phyloP scores from a whole-genome alignment of 2,797 vertebrate genomes.

The Gobio occitaniae region DNA sequence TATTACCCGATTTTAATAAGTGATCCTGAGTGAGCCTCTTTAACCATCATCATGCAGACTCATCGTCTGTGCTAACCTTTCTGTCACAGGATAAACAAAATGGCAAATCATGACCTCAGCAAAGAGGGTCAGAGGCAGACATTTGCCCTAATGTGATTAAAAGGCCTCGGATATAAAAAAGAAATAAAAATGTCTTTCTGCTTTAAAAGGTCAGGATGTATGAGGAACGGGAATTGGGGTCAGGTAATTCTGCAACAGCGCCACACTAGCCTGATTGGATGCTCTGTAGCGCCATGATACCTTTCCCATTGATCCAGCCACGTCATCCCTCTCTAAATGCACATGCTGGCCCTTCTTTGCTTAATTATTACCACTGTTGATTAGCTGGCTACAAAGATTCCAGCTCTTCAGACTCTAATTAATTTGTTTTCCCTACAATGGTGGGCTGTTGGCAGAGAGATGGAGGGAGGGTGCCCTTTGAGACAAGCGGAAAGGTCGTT shows the following conservation, averaged over 20 bases:
- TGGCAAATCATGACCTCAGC: slow-evolving; percentile 46
- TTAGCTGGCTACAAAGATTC: slow-evolving; percentile 64
- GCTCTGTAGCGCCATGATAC: not conserved
- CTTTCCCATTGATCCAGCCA: slow-evolving; percentile 33
- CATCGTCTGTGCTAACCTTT: slow-evolving; percentile 44
- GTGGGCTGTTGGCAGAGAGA: slow-evolving; percentile 35
- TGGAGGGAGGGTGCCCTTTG: slow-evolving; percentile 66
- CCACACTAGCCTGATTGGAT: slow-evolving; percentile 3
- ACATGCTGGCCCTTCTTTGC: slow-evolving; percentile 18
- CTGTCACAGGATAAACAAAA: slow-evolving; percentile 47
- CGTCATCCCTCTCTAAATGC: slow-evolving; percentile 15
- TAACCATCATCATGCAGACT: slow-evolving; percentile 23
- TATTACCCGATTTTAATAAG: not conserved
- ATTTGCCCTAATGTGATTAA: slow-evolving; percentile 56
- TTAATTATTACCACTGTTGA: slow-evolving; percentile 66
- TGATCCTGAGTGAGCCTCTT: slow-evolving; percentile 10
- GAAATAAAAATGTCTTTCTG: slow-evolving; percentile 28
- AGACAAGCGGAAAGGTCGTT: slow-evolving; percentile 72
- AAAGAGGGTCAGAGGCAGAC: slow-evolving; percentile 35
- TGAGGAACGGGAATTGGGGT: slow-evolving; percentile 29
- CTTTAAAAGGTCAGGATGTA: slow-evolving; percentile 58
- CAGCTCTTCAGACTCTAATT: slow-evolving; percentile 58
- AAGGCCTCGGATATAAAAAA: slow-evolving; percentile 51
- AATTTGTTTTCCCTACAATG: slow-evolving; percentile 61
- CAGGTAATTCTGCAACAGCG: not conserved